Percentiles rank a stretch among this genome's conserved stretches.
Conservation (phyloP, 2,797 vertebrate species). For the Pterois miles region DNA sequence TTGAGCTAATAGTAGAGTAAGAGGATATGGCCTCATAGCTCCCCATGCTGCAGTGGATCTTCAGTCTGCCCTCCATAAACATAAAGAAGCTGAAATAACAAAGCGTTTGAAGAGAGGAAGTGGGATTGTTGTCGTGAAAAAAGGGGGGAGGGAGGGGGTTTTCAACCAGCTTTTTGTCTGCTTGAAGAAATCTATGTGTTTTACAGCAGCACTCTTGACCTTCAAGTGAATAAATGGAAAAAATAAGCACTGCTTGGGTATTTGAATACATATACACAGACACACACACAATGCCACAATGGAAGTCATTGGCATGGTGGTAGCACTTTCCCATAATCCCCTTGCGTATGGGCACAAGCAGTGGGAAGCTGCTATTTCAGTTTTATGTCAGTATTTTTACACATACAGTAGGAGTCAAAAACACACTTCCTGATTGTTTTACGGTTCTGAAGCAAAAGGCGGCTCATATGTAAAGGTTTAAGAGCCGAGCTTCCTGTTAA, state of each 20-base stretch:
- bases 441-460: constrained; percentile 37
- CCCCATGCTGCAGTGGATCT: constrained; percentile 17
- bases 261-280: constrained; percentile 25
- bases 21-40: constrained; percentile 48
- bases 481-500: constrained; percentile 25
- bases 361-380: constrained; percentile 58
- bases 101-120: constrained; percentile 75
- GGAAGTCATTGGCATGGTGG: constrained; percentile 24
- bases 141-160: constrained; percentile 17
- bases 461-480: constrained; percentile 34
- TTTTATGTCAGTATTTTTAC: constrained; percentile 60
- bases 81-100: constrained; percentile 79
- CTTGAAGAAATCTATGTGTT: constrained; percentile 43
- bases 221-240: constrained; percentile 58
- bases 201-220: constrained; percentile 58
- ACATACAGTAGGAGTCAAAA: constrained; percentile 34
- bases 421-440: constrained; percentile 53
- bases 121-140: constrained; percentile 68
- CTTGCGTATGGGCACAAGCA: constrained; percentile 25
- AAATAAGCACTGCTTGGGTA: constrained; percentile 26
- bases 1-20: constrained; percentile 43
- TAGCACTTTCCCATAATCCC: constrained; percentile 65
- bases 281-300: constrained; percentile 60
- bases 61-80: constrained; percentile 51
- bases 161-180: constrained; percentile 27